Percentiles rank a stretch among this genome's conserved stretches.
These are phyloP conservation scores for Melanotaenia nigrans DNA, from an alignment of 2,797 vertebrate genomes.

Conservation along the genomic window DNA sequence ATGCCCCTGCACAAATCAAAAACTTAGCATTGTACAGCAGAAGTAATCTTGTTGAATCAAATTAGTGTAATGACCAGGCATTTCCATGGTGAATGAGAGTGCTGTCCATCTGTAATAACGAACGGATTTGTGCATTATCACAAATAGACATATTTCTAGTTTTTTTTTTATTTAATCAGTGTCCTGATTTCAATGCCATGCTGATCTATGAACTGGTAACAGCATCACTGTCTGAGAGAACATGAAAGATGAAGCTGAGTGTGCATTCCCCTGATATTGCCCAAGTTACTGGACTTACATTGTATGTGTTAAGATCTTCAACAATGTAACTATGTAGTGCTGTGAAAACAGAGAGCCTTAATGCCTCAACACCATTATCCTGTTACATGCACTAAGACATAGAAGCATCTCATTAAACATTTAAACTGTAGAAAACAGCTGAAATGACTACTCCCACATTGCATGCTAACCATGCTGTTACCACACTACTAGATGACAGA, in stretches of 20 bases:
- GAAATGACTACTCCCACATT: not conserved
- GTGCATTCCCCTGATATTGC: not conserved
- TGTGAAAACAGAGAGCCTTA: not conserved
- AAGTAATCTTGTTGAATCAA: not conserved
- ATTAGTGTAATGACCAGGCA: not conserved
- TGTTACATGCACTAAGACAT: not conserved
- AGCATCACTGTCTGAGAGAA: not conserved
- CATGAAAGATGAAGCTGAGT: not conserved
- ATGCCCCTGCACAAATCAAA: not conserved
- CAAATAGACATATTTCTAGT: not conserved
- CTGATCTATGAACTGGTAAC: not conserved
- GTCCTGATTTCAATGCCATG: not conserved
- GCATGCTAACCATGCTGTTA: not conserved
- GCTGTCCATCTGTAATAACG: not conserved
- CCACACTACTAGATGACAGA: not conserved
- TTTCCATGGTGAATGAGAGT: not conserved
- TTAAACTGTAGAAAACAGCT: not conserved
- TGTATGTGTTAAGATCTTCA: not conserved
- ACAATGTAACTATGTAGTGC: not conserved
- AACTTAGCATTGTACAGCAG: not conserved
- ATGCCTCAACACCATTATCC: not conserved
- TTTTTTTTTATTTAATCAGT: not conserved
- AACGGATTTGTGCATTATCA: constrained; percentile 12
- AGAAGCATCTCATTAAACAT: not conserved
- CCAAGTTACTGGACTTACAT: not conserved